These are phyloP conservation scores for Serripes groenlandicus DNA, from an alignment of 2,888 invertebrate species.

Conservation along the genomic window DNA sequence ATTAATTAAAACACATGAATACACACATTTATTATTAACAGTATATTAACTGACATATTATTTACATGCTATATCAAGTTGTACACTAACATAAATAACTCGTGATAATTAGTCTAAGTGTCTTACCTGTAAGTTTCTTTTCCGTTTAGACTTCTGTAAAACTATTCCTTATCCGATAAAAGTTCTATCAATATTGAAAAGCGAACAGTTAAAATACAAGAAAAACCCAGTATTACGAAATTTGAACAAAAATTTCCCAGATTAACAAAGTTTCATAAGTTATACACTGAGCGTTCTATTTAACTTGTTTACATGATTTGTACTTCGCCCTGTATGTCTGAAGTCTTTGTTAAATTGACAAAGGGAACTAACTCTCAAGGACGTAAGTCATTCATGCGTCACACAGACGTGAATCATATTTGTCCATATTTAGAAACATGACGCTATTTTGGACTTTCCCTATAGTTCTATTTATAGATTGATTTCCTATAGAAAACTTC, in stretches of 20 bases:
- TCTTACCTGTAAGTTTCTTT: too few relatives aligned
- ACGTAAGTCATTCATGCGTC: constrained; percentile 4
- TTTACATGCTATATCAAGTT: too few relatives aligned
- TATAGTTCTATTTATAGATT: too few relatives aligned
- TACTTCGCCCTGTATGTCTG: background rate
- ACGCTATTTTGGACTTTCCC: constrained; percentile 1
- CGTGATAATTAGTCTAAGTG: too few relatives aligned
- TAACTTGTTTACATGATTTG: constrained; percentile 18
- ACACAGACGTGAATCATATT: constrained; percentile 20
- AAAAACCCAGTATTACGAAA: constrained; percentile 3
- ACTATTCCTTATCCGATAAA: constrained; percentile 2
- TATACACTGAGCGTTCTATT: background rate
- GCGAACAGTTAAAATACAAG: background rate
- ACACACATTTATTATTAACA: too few relatives aligned
- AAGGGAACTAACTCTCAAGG: constrained; percentile 12
- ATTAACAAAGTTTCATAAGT: background rate
- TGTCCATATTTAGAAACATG: constrained; percentile 19
- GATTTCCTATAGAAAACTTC: too few relatives aligned
- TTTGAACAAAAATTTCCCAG: background rate
- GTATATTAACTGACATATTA: too few relatives aligned
- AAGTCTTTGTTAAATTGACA: constrained; percentile 4
- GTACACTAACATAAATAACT: too few relatives aligned
- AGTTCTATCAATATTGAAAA: background rate
- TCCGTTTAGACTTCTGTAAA: too few relatives aligned
- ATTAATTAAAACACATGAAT: too few relatives aligned